These are phyloP conservation scores for Oceanites oceanicus DNA, from an alignment of 2,113 vertebrate genomes.

Conservation along the genomic window DNA sequence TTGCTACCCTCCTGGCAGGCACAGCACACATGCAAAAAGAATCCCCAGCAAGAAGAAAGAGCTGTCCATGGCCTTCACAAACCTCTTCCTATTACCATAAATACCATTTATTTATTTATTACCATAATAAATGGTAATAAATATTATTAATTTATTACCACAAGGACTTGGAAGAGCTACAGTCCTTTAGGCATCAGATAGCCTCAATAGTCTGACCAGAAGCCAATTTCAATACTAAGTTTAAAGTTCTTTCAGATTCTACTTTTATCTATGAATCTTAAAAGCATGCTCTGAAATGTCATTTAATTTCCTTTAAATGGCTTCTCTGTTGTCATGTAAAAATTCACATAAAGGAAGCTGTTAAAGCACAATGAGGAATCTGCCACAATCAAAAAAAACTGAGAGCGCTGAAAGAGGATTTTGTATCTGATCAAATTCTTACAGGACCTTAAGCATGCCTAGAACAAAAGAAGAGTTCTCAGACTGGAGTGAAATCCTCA, in stretches of 20 bases:
- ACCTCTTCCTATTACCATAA: not conserved
- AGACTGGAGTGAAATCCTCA: not conserved
- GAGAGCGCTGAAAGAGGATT: not conserved
- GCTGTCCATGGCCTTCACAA: not conserved
- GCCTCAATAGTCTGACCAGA: not conserved
- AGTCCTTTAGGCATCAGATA: not conserved
- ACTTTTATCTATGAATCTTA: not conserved
- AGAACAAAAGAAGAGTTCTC: not conserved
- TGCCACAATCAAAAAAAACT: not conserved
- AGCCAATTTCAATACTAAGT: not conserved
- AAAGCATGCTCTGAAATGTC: not conserved
- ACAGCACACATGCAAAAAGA: not conserved
- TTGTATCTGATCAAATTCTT: not conserved
- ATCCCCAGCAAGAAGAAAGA: not conserved
- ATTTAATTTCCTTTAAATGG: not conserved
- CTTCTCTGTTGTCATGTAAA: not conserved
- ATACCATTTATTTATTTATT: not conserved
- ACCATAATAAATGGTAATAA: not conserved
- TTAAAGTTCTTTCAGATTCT: not conserved
- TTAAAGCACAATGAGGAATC: not conserved
- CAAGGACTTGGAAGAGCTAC: too few species aligned
- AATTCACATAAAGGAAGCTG: not conserved
- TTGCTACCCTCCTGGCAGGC: not conserved
- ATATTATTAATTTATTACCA: not conserved
- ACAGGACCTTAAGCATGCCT: not conserved